Base-by-base conservation (phyloP, 1,140 invertebrate species). In the Zeugodacus cucurbitae region DNA sequence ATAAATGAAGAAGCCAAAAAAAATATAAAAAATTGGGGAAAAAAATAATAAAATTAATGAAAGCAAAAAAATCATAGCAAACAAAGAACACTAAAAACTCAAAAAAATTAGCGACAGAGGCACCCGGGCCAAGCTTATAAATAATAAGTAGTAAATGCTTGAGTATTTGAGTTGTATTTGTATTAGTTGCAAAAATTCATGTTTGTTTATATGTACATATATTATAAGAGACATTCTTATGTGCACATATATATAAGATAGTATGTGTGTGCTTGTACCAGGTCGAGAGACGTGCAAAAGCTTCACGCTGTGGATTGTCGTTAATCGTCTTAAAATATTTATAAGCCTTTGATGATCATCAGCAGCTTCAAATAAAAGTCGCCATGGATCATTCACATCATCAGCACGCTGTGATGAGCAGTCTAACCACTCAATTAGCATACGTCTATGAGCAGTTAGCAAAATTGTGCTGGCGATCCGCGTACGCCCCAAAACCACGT, bases 1-100 rank as follows among this genome's bases (percentile, higher is more conserved):
- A 74, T 74, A 74, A 74, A 74, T 74, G 67, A 17, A 74, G 67
- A 32, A 74, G 34, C 67, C 41, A n/a, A 74, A 74, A 67, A 67
- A 34, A 34, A 1, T 29, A 67, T 32, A 17, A 29, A 32, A 29
- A 67, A 26, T n/a, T n/a, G n/a, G 17, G 8, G 32, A 26, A 14
- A 54, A 48, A 11, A 8, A 44, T 8, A 44, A 44, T 44, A 3
- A 20, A 54, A 54, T 17, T 4, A 54, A n/a, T n/a, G n/a, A 54
- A 54, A 2, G 20, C 11, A 54, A 54, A 20, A 54, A 54, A 54
- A 17, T 41, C 48, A 54, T 54, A 20, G 48, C 48, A 54, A 54
- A 54, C 48, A 54, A 54, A 54, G 14, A 14, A 37, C 67, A 74
- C n/a, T 22, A 41, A 74, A 34, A n/a, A n/a, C n/a, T n/a, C n/a